These are phyloP conservation scores for Furcifer pardalis DNA, from an alignment of 2,797 vertebrate genomes.

Conservation along the genomic window DNA sequence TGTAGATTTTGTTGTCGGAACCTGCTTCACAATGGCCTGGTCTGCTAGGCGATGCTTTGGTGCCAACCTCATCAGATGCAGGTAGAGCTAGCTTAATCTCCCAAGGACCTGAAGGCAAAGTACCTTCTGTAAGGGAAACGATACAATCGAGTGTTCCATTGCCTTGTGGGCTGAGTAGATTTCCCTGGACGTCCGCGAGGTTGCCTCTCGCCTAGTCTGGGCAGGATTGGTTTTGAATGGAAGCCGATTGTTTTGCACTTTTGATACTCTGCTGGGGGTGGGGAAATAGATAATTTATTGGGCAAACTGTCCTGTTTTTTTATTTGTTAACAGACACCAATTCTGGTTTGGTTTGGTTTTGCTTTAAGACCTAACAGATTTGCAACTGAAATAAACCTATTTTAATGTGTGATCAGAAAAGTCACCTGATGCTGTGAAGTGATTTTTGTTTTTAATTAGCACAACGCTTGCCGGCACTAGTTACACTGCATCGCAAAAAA, in stretches of 20 bases:
- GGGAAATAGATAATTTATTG: conserved; percentile 78
- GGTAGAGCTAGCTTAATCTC: no score
- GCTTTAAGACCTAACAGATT: conserved; percentile 69
- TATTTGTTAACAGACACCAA: conserved; percentile 74
- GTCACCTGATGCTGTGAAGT: not conserved
- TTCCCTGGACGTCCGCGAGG: not conserved
- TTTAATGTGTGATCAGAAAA: conserved; percentile 73
- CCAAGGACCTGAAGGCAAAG: no score
- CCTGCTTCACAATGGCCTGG: no score
- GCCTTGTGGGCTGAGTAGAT: not conserved
- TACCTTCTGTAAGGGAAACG: no score
- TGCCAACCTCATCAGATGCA: no score
- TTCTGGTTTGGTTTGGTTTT: conserved; percentile 65
- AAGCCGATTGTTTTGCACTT: conserved; percentile 78
- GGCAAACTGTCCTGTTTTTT: conserved; percentile 69
- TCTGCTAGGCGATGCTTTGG: no score
- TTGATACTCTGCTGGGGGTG: conserved; percentile 70
- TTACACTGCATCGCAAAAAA: no score
- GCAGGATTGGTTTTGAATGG: conserved; percentile 56
- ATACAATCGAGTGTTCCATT: no score
- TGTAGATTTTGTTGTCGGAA: no score
- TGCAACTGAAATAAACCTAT: conserved; percentile 81
- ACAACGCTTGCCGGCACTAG: accelerated
- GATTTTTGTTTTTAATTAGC: not conserved
- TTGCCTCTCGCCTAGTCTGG: not conserved